Evolutionary conservation across 2,888 invertebrate species (phyloP), one percentile per base, ranked within the genome.

Genomic region (Lasioglossum zephyrum): DNA sequence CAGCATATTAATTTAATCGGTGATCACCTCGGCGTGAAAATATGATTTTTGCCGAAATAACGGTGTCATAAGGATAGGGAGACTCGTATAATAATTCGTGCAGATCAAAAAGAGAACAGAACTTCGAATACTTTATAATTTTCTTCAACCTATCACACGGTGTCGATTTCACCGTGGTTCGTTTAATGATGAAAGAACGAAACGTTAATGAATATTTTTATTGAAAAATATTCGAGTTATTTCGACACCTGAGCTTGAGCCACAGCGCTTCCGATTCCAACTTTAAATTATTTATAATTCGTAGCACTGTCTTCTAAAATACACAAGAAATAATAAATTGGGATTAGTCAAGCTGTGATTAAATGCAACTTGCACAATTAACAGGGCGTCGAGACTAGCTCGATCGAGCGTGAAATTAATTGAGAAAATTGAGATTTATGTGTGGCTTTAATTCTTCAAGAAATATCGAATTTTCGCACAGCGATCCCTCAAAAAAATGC

Each of bases 131-230:
- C 18, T 77, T 74, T 78, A 82, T 41, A 72, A 73, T 69, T 82
- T 53, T 82, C 69, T 70, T 73, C 77, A 82, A 82, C 69, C 83
- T 26, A 18, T 60, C 75, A 63, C 26, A n/a, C 11, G 4, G 57
- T n/a, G 4, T 1, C 31, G 70, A 63, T 63, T 31, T 63, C 16
- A 6, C 16, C 4, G 6, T 31, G 22, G 4, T 26, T 60, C 9
- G 8, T 22, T 53, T n/a, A 53, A 53, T 3, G 6, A 22, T 8
- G 8, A 53, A n/a, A n/a, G 9, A 53, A 53, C 9, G 53, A n/a
- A 53, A 53, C 8, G 0, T 22, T 2, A 8, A 1, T 53, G 53
- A 53, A 53, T 18, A 57, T 57, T 11, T n/a, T 57, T n/a, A n/a
- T 57, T 57, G 31, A 11, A 11, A 57, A n/a, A n/a, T 57, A 57